Evolutionary conservation across 2,797 vertebrate genomes (phyloP), one percentile per base, ranked within the genome.

Genomic region (Argya squamiceps): DNA sequence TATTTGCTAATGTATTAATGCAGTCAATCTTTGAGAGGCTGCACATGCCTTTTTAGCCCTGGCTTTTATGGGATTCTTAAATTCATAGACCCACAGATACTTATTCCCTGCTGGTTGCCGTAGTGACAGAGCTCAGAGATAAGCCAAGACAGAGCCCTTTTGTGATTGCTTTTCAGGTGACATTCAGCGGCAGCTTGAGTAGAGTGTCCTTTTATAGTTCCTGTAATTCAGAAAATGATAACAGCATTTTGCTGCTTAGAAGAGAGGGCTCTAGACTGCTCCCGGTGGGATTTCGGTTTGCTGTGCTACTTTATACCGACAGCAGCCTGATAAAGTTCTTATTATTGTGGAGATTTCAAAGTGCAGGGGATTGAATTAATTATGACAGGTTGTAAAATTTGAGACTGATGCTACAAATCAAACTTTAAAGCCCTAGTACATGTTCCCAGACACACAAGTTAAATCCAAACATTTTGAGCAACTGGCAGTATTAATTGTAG

Each of bases 1-100:
- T 99, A 99, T 99, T 99, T 99, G 99, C 99, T 99, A 99, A 99
- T 99, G 99, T 99, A 99, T 99, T 99, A 99, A 99, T 99, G 99
- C 99, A 98, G 98, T 98, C 98, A 98, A 98, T 99, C 98, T 99
- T 98, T 98, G 98, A 98, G 97, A 99, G 98, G 98, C 98, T 98
- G 98, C 98, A 97, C 98, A 98, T 98, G 98, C 98, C 98, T 99
- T 98, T 98, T 98, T 98, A 98, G 98, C 98, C 98, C 98, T 98
- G 98, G 98, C 98, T 99, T 99, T 99, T 99, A 99, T 99, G 98
- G 99, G 99, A 99, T 99, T 99, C 98, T 98, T 99, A 98, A 98
- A 98, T 98, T 99, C 98, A 98, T 98, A 98, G 98, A 98, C 98
- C 98, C 98, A 97, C 98, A 97, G 98, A 97, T 98, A 98, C 99